These are phyloP conservation scores for Charanyca ferruginea DNA, from an alignment of 2,888 invertebrate species.

Conservation along the genomic window DNA sequence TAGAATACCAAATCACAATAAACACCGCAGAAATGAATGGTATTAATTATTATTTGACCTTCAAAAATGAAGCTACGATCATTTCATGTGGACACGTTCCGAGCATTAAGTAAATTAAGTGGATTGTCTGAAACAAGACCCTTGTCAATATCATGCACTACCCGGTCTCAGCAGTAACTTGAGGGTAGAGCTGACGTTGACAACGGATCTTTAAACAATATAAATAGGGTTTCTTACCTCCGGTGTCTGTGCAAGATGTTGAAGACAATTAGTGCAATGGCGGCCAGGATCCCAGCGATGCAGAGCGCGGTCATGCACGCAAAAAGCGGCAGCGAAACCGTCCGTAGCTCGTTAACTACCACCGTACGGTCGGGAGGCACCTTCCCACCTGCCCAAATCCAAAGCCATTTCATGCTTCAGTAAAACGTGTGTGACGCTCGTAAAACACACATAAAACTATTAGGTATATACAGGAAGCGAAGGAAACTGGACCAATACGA, in stretches of 20 bases:
- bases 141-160: slow-evolving; percentile 68
- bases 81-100: slow-evolving; percentile 16
- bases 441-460: slow-evolving; percentile 60
- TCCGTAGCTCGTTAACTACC: slow-evolving; percentile 95
- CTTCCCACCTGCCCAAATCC: slow-evolving; percentile 92
- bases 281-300: slow-evolving; percentile 96
- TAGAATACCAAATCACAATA: not conserved
- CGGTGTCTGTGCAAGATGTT: slow-evolving; percentile 97
- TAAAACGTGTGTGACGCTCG: slow-evolving; percentile 52
- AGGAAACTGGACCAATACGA: slow-evolving; percentile 25
- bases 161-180: slow-evolving; percentile 57
- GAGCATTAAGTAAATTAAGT: slow-evolving; percentile 50
- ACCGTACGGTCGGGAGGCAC: slow-evolving; percentile 98
- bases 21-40: not conserved
- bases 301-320: slow-evolving; percentile 98
- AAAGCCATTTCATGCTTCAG: slow-evolving; percentile 58
- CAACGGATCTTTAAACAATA: slow-evolving; percentile 53
- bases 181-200: slow-evolving; percentile 64
- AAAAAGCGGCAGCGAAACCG: slow-evolving; percentile 97
- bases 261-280: slow-evolving; percentile 96
- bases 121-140: slow-evolving; percentile 61
- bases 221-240: slow-evolving; percentile 92
- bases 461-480: slow-evolving; percentile 35
- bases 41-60: not conserved
- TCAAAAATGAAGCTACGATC: slow-evolving; percentile 10